phyloP scores from a whole-genome alignment of 2,113 vertebrate species.

The Reinhardtius hippoglossoides region DNA sequence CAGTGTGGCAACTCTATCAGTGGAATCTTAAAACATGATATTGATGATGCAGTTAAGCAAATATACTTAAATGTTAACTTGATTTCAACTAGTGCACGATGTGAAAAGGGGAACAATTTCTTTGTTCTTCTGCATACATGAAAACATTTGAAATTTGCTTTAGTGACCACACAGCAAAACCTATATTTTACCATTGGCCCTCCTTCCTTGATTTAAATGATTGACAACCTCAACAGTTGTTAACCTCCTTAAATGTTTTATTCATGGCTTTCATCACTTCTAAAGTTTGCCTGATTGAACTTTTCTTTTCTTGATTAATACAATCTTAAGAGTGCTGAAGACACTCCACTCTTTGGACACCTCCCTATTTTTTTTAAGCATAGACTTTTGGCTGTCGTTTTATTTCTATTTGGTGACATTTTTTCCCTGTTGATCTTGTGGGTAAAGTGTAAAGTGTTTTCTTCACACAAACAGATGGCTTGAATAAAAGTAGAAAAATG shows the following conservation, averaged over 20 bases:
- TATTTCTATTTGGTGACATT: not conserved
- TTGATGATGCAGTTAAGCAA: constrained; percentile 45
- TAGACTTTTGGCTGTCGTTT: not conserved
- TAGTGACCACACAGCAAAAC: not conserved
- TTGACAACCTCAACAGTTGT: not conserved
- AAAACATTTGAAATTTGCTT: not conserved
- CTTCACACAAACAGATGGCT: constrained; percentile 24
- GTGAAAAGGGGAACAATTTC: not conserved
- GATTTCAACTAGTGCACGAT: constrained; percentile 15
- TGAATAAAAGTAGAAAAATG: constrained; percentile 8
- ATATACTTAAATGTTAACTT: constrained; percentile 22
- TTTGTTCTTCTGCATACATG: not conserved
- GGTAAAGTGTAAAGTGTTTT: constrained; percentile 1
- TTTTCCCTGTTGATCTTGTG: constrained; percentile 11
- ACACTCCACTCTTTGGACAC: not conserved
- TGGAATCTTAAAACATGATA: constrained; percentile 11
- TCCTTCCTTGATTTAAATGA: not conserved
- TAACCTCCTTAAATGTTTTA: not conserved
- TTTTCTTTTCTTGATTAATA: not conserved
- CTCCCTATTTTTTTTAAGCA: not conserved
- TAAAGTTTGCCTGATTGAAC: no score
- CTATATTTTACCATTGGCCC: not conserved
- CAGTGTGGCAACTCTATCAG: constrained; percentile 22
- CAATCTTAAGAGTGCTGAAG: not conserved
- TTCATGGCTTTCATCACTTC: not conserved